A percentile compares a stretch with the other conserved stretches of the same genome.
Evolutionary conservation across 2,888 invertebrate species (phyloP).

Genomic region (Drosophila barbarae): DNA sequence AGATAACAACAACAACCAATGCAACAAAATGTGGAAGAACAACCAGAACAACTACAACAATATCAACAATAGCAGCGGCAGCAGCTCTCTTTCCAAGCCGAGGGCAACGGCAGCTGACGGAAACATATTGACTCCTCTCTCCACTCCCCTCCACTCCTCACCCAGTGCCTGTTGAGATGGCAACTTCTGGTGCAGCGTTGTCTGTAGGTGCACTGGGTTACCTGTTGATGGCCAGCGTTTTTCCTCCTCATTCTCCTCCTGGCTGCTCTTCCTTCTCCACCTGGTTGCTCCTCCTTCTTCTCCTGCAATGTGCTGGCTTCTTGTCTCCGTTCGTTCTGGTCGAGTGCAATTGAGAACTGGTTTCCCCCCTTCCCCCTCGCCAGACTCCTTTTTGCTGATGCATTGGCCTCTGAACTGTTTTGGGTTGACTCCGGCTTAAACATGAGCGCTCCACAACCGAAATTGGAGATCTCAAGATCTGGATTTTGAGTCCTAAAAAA

Average conservation of each 20-base stretch:
- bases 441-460: slow-evolving; percentile 13
- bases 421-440: slow-evolving; percentile 12
- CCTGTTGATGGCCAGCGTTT: slow-evolving; percentile 61
- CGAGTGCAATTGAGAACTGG: slow-evolving; percentile 49
- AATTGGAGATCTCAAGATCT: slow-evolving; percentile 22
- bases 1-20: slow-evolving; percentile 7
- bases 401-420: slow-evolving; percentile 16
- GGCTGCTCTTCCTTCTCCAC: not conserved
- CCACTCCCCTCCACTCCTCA: slow-evolving; percentile 35
- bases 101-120: slow-evolving; percentile 69
- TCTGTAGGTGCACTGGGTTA: slow-evolving; percentile 68
- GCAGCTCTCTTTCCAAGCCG: slow-evolving; percentile 30
- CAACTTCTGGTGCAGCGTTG: slow-evolving; percentile 62
- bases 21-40: slow-evolving; percentile 14
- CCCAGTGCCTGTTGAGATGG: slow-evolving; percentile 16
- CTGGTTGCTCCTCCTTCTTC: not conserved
- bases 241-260: slow-evolving; percentile 33
- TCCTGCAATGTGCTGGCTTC: slow-evolving; percentile 5
- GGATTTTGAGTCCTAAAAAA: not conserved
- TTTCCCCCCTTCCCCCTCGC: slow-evolving; percentile 27
- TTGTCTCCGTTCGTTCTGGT: slow-evolving; percentile 45
- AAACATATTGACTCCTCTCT: slow-evolving; percentile 64
- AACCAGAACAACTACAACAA: slow-evolving; percentile 24
- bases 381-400: slow-evolving; percentile 6
- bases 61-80: slow-evolving; percentile 40